Evolutionary conservation across 2,797 vertebrate genomes (phyloP).

Genomic region (Ispidina lecontei): DNA sequence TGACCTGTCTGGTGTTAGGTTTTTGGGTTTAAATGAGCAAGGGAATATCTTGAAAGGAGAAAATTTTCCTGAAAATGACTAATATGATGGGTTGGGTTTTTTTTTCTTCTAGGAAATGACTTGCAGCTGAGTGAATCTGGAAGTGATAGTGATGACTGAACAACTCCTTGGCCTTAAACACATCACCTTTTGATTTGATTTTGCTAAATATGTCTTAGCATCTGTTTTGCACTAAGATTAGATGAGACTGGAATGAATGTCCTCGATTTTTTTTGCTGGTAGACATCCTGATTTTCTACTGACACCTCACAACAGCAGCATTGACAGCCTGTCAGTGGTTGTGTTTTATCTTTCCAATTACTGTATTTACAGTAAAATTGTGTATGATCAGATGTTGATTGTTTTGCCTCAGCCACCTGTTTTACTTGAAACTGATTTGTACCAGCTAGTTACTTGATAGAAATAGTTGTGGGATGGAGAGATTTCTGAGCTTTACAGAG

Average conservation of each 20-base stretch:
- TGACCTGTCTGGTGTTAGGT: background rate
- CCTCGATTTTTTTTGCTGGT: slow-evolving; percentile 59
- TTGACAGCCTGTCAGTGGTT: slow-evolving; percentile 53
- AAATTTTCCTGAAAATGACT: slow-evolving; percentile 38
- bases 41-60: background rate
- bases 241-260: slow-evolving; percentile 66
- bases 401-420: slow-evolving; percentile 71
- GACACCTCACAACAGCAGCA: slow-evolving; percentile 45
- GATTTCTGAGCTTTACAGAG: slow-evolving; percentile 62
- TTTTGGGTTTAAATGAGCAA: background rate
- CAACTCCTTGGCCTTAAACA: slow-evolving; percentile 60
- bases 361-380: slow-evolving; percentile 73
- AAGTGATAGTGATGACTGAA: slow-evolving; percentile 93
- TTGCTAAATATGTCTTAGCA: slow-evolving; percentile 62
- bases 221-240: slow-evolving; percentile 77
- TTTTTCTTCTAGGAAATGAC: slow-evolving; percentile 88
- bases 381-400: slow-evolving; percentile 65
- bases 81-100: background rate
- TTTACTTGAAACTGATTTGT: slow-evolving; percentile 70
- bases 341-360: slow-evolving; percentile 63
- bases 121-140: slow-evolving; percentile 96
- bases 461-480: slow-evolving; percentile 48
- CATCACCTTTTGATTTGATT: slow-evolving; percentile 26
- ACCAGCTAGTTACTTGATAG: slow-evolving; percentile 66
- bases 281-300: slow-evolving; percentile 74